Conservation (phyloP, 2,797 vertebrate genomes). For the Dicrostonyx torquatus region DNA sequence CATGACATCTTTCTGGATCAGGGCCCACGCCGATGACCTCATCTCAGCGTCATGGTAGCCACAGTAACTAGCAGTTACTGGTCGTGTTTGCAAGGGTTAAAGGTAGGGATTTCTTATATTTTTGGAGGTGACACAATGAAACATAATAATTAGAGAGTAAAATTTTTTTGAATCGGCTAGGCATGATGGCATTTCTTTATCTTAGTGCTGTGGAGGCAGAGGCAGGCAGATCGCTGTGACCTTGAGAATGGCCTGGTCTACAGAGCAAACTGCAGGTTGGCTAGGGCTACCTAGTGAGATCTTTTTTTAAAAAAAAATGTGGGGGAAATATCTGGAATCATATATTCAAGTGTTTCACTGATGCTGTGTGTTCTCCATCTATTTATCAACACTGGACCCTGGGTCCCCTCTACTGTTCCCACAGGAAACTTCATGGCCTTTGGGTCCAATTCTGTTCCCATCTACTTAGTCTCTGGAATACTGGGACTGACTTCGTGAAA, state of each 20-base stretch:
- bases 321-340: neutral
- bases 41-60: no score
- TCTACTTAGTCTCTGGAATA: neutral
- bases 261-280: neutral
- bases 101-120: neutral
- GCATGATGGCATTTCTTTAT: neutral
- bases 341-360: neutral
- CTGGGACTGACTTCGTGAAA: neutral
- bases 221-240: neutral
- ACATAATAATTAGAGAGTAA: neutral
- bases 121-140: neutral
- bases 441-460: neutral
- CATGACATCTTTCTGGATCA: neutral
- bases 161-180: neutral
- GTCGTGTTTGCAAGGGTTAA: neutral
- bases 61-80: neutral
- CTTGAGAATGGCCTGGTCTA: neutral
- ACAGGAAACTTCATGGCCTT: neutral
- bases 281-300: neutral
- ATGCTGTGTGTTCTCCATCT: neutral
- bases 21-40: neutral
- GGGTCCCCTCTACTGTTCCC: neutral
- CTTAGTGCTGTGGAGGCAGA: neutral
- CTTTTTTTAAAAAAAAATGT: neutral
- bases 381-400: no score